phyloP scores from a whole-genome alignment of 2,113 vertebrate genomes.

The Bos javanicus region DNA sequence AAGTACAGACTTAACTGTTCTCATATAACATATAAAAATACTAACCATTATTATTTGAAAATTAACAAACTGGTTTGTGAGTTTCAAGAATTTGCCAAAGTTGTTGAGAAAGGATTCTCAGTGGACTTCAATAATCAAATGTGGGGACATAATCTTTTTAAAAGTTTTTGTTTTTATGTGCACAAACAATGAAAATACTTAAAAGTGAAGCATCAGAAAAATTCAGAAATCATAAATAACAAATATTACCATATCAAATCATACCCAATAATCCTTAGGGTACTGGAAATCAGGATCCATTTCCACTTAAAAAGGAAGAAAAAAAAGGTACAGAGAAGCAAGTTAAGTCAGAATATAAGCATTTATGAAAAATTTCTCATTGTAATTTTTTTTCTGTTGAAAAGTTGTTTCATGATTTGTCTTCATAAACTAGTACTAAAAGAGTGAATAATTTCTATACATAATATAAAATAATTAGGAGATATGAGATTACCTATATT shows the following conservation, averaged over 20 bases:
- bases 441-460: neutral
- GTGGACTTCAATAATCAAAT: neutral
- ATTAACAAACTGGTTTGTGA: neutral
- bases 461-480: constrained; percentile 13
- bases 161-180: neutral
- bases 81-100: neutral
- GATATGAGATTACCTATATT: neutral
- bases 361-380: neutral
- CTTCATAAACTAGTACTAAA: neutral
- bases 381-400: neutral
- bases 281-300: neutral
- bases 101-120: neutral
- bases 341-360: neutral
- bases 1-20: neutral
- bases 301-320: neutral
- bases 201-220: neutral
- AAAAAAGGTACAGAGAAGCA: neutral
- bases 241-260: neutral
- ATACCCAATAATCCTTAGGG: neutral
- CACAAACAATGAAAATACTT: neutral
- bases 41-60: neutral
- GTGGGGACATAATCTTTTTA: neutral
- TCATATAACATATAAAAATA: constrained; percentile 38
- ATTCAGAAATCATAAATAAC: neutral
- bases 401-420: neutral